Evolutionary conservation across 1,140 invertebrate genomes (phyloP).

Genomic region (Trissolcus basalis): DNA sequence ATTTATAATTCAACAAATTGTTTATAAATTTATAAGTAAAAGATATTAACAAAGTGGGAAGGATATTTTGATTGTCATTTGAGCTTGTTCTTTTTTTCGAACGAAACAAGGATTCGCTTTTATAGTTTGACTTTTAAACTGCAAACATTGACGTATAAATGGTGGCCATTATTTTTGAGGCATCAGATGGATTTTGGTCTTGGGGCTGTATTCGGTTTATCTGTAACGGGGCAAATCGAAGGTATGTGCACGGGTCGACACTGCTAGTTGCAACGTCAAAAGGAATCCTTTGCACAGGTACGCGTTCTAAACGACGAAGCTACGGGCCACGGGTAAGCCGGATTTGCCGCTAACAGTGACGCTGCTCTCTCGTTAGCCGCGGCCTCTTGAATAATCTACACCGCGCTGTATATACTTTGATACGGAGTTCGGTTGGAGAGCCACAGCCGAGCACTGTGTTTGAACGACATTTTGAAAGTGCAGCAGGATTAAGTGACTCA

Average conservation of each 20-base stretch:
- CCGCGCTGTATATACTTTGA: slow-evolving; percentile 41
- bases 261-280: slow-evolving; percentile 46
- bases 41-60: no score
- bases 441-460: slow-evolving; percentile 23
- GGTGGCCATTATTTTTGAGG: neutral
- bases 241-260: slow-evolving; percentile 8
- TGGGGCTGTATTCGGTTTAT: slow-evolving; percentile 8
- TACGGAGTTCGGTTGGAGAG: slow-evolving; percentile 36
- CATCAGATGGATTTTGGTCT: neutral
- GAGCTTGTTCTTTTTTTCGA: no score
- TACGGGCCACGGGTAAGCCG: slow-evolving; percentile 43
- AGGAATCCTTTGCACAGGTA: slow-evolving; percentile 42
- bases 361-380: slow-evolving; percentile 41
- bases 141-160: neutral
- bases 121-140: no score
- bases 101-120: no score
- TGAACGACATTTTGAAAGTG: slow-evolving; percentile 45
- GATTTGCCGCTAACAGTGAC: slow-evolving; percentile 48
- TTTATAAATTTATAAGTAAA: no score
- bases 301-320: slow-evolving; percentile 39
- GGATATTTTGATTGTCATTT: no score
- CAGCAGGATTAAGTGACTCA: slow-evolving; percentile 46
- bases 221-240: neutral
- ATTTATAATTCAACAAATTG: no score
- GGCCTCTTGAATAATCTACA: slow-evolving; percentile 50